phyloP scores from a whole-genome alignment of 2,888 invertebrate genomes.

The Apodemia duryi region DNA sequence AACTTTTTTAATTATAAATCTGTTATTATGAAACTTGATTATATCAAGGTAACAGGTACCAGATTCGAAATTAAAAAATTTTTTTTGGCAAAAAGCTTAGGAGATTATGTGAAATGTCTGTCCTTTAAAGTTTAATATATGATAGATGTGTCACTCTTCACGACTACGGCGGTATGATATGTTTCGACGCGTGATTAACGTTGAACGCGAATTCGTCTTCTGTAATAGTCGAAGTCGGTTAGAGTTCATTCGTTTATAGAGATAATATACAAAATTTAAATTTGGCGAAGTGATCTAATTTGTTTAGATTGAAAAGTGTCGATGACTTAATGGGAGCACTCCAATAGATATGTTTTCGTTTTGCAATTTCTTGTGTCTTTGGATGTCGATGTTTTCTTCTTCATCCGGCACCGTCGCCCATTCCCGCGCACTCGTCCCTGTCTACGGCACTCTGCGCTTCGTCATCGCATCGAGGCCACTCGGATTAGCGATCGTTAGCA shows the following conservation, averaged over 20 bases:
- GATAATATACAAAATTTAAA: neutral
- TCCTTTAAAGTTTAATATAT: too few species aligned
- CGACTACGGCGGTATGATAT: neutral
- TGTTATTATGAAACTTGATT: too few species aligned
- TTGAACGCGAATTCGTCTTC: neutral
- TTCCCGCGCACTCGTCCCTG: constrained; percentile 38
- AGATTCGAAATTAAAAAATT: too few species aligned
- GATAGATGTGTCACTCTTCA: too few species aligned
- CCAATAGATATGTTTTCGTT: constrained; percentile 54
- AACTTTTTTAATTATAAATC: too few species aligned
- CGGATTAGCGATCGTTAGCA: constrained; percentile 46
- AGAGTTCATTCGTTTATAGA: neutral
- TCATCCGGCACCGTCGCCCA: constrained; percentile 47
- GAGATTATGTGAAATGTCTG: too few species aligned
- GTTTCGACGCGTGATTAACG: neutral
- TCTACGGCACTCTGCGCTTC: constrained; percentile 32
- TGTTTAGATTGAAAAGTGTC: constrained; percentile 38
- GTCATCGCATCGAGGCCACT: constrained; percentile 37
- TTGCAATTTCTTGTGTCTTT: constrained; percentile 39
- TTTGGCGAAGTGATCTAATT: neutral
- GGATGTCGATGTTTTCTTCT: constrained; percentile 27
- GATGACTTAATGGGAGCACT: constrained; percentile 51
- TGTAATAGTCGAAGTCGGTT: neutral
- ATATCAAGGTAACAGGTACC: too few species aligned
- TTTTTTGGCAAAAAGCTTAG: too few species aligned